These are phyloP conservation scores for Cyclura pinguis DNA, from an alignment of 2,797 vertebrate genomes.

Conservation along the genomic window DNA sequence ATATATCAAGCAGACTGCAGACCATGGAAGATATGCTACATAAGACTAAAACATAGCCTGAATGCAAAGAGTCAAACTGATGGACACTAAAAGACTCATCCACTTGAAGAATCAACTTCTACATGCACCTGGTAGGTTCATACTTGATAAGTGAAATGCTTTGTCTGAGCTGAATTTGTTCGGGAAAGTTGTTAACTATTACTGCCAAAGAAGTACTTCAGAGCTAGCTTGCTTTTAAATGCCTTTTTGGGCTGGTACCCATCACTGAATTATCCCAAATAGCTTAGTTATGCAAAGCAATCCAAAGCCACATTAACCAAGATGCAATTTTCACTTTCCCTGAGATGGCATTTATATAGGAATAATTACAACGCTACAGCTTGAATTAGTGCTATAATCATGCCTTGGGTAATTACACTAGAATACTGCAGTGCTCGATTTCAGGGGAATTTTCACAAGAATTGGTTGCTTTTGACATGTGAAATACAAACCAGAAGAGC, in stretches of 20 bases:
- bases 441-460: constrained; percentile 21
- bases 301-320: constrained; percentile 33
- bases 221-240: constrained; percentile 31
- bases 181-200: not conserved
- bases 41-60: not conserved
- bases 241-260: constrained; percentile 27
- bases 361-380: not conserved
- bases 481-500: constrained; percentile 13
- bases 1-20: not conserved
- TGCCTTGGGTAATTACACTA: not conserved
- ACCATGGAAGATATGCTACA: not conserved
- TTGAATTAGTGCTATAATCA: constrained; percentile 26
- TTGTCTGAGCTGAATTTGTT: constrained; percentile 53
- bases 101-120: not conserved
- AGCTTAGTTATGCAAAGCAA: constrained; percentile 33
- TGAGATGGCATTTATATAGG: not conserved
- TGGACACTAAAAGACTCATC: not conserved
- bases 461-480: not conserved
- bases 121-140: not conserved
- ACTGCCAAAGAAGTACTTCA: not conserved
- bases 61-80: not conserved
- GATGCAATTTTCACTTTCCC: constrained; percentile 39
- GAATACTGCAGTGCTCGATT: not conserved
- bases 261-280: not conserved
- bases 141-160: constrained; percentile 1